These are phyloP conservation scores for Enteromius unitaeniatus DNA, from an alignment of 2,797 vertebrate genomes.

Conservation along the genomic window DNA sequence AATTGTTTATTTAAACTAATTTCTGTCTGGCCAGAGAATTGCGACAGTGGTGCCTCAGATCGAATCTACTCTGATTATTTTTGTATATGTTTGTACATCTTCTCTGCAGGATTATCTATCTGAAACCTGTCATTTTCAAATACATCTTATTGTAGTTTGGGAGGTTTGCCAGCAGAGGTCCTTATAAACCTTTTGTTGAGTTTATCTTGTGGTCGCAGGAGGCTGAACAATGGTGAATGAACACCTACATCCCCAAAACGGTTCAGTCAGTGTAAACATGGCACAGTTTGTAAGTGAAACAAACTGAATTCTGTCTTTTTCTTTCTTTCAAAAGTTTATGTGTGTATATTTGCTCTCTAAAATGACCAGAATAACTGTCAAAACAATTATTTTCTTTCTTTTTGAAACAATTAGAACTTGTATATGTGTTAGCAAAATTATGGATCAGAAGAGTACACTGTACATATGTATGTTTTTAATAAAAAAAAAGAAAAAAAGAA, in stretches of 20 bases:
- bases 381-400: background rate
- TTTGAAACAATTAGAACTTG: constrained; percentile 12
- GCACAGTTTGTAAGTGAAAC: background rate
- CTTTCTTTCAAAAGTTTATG: background rate
- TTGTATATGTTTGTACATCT: background rate
- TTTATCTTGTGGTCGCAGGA: background rate
- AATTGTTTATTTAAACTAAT: background rate
- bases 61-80: background rate
- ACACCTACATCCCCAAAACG: background rate
- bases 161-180: constrained; percentile 42
- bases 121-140: background rate
- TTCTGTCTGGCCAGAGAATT: background rate
- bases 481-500: background rate
- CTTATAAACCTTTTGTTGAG: constrained; percentile 6
- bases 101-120: background rate
- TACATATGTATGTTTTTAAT: constrained; percentile 26
- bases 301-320: background rate
- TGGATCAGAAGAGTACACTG: background rate
- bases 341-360: background rate
- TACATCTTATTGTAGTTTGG: background rate
- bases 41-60: background rate
- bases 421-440: constrained; percentile 2
- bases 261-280: background rate
- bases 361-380: constrained; percentile 30
- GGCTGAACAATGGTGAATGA: background rate